phyloP scores from a whole-genome alignment of 2,113 vertebrate genomes.

The Rhynchopsitta pachyrhyncha region DNA sequence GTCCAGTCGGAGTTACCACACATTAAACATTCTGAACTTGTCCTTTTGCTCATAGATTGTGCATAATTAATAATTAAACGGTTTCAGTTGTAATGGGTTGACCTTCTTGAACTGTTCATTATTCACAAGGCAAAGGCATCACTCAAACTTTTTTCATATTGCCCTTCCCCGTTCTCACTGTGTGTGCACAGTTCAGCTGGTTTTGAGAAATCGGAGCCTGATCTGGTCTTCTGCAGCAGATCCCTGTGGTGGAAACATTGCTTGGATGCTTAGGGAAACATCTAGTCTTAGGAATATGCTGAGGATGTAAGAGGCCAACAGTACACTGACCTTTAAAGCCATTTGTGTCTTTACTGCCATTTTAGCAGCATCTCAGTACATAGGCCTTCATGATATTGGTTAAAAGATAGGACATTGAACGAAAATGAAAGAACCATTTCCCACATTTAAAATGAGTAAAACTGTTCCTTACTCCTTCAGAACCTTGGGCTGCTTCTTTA shows the following conservation, averaged over 20 bases:
- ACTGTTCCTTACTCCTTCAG: not conserved
- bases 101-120: conserved; percentile 94
- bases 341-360: not conserved
- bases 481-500: not conserved
- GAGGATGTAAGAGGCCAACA: not conserved
- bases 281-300: not conserved
- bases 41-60: conserved; percentile 90
- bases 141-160: conserved; percentile 83
- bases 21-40: conserved; percentile 87
- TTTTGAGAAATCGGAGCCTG: conserved; percentile 36
- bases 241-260: not conserved
- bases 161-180: conserved; percentile 76
- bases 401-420: not conserved
- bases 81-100: conserved; percentile 91
- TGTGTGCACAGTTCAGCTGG: conserved; percentile 61
- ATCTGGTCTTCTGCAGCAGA: not conserved
- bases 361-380: not conserved
- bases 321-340: not conserved
- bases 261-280: not conserved
- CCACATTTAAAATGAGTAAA: not conserved
- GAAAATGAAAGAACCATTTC: not conserved
- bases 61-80: conserved; percentile 98
- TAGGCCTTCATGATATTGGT: not conserved
- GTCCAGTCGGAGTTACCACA: conserved; percentile 73
- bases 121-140: conserved; percentile 91